Evolutionary conservation across 2,888 invertebrate species (phyloP).

Genomic region (Thereva nobilitata): DNA sequence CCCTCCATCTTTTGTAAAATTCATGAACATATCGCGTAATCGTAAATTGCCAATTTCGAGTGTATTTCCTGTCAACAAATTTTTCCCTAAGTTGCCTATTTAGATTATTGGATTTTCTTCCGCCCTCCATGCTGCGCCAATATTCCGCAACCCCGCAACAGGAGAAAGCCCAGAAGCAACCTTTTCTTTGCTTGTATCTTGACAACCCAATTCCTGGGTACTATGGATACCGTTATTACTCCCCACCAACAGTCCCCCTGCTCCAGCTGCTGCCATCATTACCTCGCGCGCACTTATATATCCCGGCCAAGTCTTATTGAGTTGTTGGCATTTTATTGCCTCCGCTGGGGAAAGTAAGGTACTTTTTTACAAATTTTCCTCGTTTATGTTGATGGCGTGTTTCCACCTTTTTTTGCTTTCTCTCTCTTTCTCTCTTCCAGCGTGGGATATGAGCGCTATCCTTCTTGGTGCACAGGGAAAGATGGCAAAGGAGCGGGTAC

Average conservation of each 20-base stretch:
- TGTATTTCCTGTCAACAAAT: constrained; percentile 59
- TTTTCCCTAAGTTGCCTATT: constrained; percentile 46
- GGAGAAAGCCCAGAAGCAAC: constrained; percentile 5
- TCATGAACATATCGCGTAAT: constrained; percentile 49
- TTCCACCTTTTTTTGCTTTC: constrained; percentile 3
- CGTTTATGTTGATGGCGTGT: neutral
- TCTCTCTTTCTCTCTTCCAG: neutral
- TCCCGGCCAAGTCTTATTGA: constrained; percentile 17
- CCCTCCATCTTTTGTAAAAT: constrained; percentile 48
- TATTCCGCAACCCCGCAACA: constrained; percentile 4
- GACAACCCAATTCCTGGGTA: neutral
- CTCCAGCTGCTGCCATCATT: too few species aligned
- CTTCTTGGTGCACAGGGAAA: neutral
- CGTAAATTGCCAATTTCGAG: constrained; percentile 57
- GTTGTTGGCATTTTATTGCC: constrained; percentile 37
- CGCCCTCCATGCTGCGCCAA: neutral
- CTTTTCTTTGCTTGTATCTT: constrained; percentile 15
- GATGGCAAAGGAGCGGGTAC: constrained; percentile 3
- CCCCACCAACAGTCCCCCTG: neutral
- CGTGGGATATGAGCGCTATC: neutral
- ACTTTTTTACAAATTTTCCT: constrained; percentile 21
- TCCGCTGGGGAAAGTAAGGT: constrained; percentile 34
- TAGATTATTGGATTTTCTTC: constrained; percentile 41
- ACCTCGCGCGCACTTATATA: constrained; percentile 5
- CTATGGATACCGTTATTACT: constrained; percentile 13